These are phyloP conservation scores for Alloscopus bannaensis DNA, from an alignment of 2,888 invertebrate genomes.

Conservation along the genomic window DNA sequence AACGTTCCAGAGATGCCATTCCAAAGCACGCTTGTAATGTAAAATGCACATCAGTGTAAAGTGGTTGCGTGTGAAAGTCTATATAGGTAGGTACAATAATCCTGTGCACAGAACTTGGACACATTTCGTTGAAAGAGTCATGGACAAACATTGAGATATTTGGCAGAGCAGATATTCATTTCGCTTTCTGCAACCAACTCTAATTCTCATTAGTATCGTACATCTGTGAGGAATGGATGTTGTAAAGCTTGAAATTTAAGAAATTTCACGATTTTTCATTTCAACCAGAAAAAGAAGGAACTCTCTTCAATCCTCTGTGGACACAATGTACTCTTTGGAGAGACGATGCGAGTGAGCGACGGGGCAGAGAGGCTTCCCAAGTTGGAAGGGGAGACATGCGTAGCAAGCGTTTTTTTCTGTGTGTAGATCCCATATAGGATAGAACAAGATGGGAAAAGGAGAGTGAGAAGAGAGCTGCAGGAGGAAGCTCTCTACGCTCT, in stretches of 20 bases:
- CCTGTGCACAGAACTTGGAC: no score
- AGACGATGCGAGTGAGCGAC: slow-evolving; percentile 22
- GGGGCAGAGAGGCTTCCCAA: slow-evolving; percentile 41
- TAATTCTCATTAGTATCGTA: slow-evolving; percentile 12
- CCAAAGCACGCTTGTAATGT: no score
- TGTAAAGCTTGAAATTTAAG: slow-evolving; percentile 13
- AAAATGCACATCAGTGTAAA: no score
- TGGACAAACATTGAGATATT: no score
- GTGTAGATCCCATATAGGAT: slow-evolving; percentile 17
- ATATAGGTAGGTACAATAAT: no score
- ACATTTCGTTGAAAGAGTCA: no score
- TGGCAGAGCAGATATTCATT: no score
- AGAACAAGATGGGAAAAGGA: not conserved
- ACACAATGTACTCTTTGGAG: slow-evolving; percentile 29
- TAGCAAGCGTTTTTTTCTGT: slow-evolving; percentile 40
- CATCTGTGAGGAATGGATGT: no score
- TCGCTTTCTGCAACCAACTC: slow-evolving; percentile 23
- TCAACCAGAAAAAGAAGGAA: slow-evolving; percentile 30
- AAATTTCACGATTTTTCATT: slow-evolving; percentile 37
- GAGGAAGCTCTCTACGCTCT: slow-evolving; percentile 28
- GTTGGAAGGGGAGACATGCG: slow-evolving; percentile 58
- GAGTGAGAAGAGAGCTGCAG: slow-evolving; percentile 16
- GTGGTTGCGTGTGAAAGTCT: no score
- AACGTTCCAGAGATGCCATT: no score
- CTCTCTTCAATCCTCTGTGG: slow-evolving; percentile 20